Percentiles rank a stretch among this genome's conserved stretches.
phyloP scores from a whole-genome alignment of 1,140 invertebrate species.

The Samia ricini region DNA sequence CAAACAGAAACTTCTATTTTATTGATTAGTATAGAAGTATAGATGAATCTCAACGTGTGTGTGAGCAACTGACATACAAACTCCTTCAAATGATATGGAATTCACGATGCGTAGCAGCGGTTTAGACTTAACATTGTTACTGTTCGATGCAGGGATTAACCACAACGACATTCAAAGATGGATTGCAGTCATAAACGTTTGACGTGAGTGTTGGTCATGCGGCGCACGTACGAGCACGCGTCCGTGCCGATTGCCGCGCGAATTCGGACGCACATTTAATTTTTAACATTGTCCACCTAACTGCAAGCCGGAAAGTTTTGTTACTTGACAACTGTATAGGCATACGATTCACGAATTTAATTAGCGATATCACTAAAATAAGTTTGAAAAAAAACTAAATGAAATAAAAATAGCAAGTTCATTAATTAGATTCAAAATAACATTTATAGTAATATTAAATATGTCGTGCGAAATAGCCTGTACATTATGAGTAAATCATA shows the following conservation, averaged over 20 bases:
- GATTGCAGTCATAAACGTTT: slow-evolving; percentile 32
- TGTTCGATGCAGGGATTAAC: slow-evolving; percentile 27
- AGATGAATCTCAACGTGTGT: background rate
- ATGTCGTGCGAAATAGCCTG: too few relatives aligned
- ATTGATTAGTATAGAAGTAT: too few relatives aligned
- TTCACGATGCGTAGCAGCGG: slow-evolving; percentile 10
- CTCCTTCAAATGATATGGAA: background rate
- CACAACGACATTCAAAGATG: slow-evolving; percentile 32
- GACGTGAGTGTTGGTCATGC: slow-evolving; percentile 30
- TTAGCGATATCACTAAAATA: background rate
- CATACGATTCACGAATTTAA: slow-evolving; percentile 3
- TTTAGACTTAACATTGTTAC: slow-evolving; percentile 24
- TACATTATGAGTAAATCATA: too few relatives aligned
- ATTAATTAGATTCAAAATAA: too few relatives aligned
- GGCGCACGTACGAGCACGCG: slow-evolving; percentile 33
- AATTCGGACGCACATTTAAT: slow-evolving; percentile 52
- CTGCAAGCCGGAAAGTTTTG: slow-evolving; percentile 49
- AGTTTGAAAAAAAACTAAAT: background rate
- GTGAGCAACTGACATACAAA: background rate
- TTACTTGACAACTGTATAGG: slow-evolving; percentile 41
- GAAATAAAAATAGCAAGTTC: too few relatives aligned
- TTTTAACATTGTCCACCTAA: slow-evolving; percentile 59
- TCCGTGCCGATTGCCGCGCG: slow-evolving; percentile 42
- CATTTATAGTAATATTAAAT: too few relatives aligned
- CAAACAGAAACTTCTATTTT: too few relatives aligned